Percentiles rank a stretch among this genome's conserved stretches.
phyloP scores from a whole-genome alignment of 2,113 vertebrate species.

The Vimba vimba region DNA sequence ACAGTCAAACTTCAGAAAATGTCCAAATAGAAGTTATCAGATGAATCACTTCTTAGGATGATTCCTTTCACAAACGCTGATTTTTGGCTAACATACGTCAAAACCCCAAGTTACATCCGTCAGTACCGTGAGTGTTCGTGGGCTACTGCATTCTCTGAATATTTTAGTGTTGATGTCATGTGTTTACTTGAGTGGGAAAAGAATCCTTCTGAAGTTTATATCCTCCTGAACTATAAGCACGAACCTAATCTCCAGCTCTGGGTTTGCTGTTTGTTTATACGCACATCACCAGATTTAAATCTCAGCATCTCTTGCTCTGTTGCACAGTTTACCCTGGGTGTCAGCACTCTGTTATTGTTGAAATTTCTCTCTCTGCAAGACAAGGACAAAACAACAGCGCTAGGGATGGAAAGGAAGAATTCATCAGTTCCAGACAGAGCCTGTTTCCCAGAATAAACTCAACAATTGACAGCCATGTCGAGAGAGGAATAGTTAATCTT shows the following conservation, averaged over 20 bases:
- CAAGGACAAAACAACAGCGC: conserved; percentile 7
- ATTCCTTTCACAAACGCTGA: neutral
- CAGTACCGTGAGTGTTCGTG: neutral
- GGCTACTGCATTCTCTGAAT: neutral
- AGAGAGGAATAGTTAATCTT: neutral
- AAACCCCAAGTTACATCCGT: neutral
- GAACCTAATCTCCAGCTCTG: conserved; percentile 4
- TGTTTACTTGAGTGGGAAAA: neutral
- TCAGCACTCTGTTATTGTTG: conserved; percentile 23
- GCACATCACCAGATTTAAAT: neutral
- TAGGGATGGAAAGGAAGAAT: neutral
- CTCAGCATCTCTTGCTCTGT: neutral
- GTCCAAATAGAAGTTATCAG: neutral
- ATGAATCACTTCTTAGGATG: neutral
- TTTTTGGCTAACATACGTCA: neutral
- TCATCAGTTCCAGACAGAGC: conserved; percentile 1
- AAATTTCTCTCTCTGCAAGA: neutral
- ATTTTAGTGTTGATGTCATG: neutral
- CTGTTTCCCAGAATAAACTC: conserved; percentile 14
- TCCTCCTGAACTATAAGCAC: neutral
- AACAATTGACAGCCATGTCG: neutral
- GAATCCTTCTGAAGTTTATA: neutral
- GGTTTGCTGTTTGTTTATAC: neutral
- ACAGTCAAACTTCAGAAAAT: neutral
- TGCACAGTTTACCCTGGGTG: neutral